phyloP scores from a whole-genome alignment of 2,113 vertebrate species.

The Sturnira hondurensis region DNA sequence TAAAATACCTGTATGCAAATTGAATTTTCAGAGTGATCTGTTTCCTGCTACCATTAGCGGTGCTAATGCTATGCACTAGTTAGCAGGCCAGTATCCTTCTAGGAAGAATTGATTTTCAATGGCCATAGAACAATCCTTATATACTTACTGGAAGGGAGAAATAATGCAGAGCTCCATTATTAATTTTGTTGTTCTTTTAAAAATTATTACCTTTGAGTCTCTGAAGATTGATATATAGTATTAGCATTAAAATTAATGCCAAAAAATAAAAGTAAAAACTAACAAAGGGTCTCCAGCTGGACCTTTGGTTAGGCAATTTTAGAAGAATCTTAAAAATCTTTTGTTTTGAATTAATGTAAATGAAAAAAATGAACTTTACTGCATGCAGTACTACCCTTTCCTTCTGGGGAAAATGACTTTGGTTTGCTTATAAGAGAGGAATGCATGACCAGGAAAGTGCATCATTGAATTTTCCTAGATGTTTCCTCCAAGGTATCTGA shows the following conservation, averaged over 20 bases:
- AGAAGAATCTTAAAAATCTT: not conserved
- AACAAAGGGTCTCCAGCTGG: not conserved
- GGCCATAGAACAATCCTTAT: not conserved
- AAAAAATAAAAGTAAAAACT: not conserved
- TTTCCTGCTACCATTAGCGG: not conserved
- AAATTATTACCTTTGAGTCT: not conserved
- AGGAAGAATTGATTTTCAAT: not conserved
- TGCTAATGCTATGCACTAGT: not conserved
- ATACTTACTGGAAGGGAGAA: not conserved
- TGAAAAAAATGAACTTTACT: not conserved
- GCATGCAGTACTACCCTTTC: not conserved
- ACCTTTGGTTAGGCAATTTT: not conserved
- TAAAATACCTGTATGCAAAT: not conserved
- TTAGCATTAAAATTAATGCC: not conserved
- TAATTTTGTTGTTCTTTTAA: not conserved
- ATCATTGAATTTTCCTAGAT: not conserved
- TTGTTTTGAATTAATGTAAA: not conserved
- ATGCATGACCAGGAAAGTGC: not conserved
- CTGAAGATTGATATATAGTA: not conserved
- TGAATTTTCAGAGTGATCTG: not conserved
- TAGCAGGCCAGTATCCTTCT: not conserved
- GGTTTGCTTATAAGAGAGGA: not conserved
- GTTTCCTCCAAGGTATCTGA: not conserved
- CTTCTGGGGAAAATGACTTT: not conserved
- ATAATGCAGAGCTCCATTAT: not conserved